phyloP scores from a whole-genome alignment of 2,888 invertebrate genomes.

The Acutogordius australiensis region DNA sequence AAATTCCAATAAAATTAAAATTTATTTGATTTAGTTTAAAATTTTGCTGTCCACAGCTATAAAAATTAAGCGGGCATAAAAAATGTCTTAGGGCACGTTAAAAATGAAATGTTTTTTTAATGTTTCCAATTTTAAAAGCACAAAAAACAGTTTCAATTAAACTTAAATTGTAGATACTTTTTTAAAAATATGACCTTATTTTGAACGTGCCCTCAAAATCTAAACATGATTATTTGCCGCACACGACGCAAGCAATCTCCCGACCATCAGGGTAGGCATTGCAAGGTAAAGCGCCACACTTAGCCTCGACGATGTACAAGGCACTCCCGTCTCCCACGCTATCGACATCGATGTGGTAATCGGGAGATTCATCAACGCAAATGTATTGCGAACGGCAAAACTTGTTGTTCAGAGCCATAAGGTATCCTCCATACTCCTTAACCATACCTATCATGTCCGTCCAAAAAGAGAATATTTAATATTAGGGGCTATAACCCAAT shows the following conservation, averaged over 20 bases:
- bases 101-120: too few relatives aligned
- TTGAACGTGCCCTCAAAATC: too few relatives aligned
- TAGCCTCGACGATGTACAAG: slow-evolving; percentile 6
- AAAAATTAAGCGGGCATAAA: too few relatives aligned
- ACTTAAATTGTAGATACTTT: too few relatives aligned
- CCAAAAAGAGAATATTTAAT: neutral
- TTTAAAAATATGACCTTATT: too few relatives aligned
- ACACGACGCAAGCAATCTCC: slow-evolving; percentile 11
- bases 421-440: slow-evolving; percentile 10
- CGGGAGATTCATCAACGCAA: slow-evolving; percentile 10
- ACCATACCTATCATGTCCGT: neutral
- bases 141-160: too few relatives aligned
- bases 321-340: slow-evolving; percentile 11
- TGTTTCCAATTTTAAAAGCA: too few relatives aligned
- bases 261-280: slow-evolving; percentile 8
- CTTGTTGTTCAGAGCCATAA: slow-evolving; percentile 11
- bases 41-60: too few relatives aligned
- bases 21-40: too few relatives aligned
- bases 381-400: slow-evolving; percentile 11
- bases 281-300: slow-evolving; percentile 11
- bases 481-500: too few relatives aligned
- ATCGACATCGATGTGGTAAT: neutral
- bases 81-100: too few relatives aligned
- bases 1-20: too few relatives aligned
- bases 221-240: slow-evolving; percentile 10